Conservation (phyloP, 2,113 vertebrate genomes). For the Chrysemys picta region DNA sequence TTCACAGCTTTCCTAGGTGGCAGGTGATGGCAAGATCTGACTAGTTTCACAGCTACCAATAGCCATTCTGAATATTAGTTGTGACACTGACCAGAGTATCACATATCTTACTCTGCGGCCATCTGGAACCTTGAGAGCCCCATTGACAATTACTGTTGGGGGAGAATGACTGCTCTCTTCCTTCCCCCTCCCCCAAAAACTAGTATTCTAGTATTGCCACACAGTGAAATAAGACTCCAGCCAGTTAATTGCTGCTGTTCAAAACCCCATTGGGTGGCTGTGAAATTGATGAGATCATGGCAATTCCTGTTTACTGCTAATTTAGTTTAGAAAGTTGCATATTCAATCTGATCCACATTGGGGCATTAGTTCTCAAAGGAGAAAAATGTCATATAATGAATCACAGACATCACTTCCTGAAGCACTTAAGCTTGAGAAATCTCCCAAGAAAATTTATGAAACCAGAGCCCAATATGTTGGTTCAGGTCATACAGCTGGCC, state of each 20-base stretch:
- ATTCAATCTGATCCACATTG: neutral
- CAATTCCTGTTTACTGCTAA: neutral
- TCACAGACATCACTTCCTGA: neutral
- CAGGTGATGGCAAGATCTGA: neutral
- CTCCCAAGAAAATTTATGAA: neutral
- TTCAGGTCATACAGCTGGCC: neutral
- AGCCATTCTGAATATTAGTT: neutral
- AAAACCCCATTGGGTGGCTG: neutral
- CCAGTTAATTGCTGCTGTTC: neutral
- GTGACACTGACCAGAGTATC: too few relatives aligned
- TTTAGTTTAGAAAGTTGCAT: neutral
- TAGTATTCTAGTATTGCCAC: neutral
- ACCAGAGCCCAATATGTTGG: neutral
- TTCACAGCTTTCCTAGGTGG: too few relatives aligned
- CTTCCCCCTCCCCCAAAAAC: too few relatives aligned
- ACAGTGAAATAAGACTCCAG: neutral
- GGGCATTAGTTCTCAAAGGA: neutral
- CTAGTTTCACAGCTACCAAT: neutral
- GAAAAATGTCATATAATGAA: neutral
- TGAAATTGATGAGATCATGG: neutral
- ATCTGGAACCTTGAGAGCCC: neutral
- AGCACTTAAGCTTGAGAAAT: neutral
- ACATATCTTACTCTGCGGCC: too few relatives aligned
- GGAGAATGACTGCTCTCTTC: neutral
- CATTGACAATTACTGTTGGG: neutral